These are phyloP conservation scores for Romanogobio albipinnatus DNA, from an alignment of 2,113 vertebrate species.

Conservation along the genomic window DNA sequence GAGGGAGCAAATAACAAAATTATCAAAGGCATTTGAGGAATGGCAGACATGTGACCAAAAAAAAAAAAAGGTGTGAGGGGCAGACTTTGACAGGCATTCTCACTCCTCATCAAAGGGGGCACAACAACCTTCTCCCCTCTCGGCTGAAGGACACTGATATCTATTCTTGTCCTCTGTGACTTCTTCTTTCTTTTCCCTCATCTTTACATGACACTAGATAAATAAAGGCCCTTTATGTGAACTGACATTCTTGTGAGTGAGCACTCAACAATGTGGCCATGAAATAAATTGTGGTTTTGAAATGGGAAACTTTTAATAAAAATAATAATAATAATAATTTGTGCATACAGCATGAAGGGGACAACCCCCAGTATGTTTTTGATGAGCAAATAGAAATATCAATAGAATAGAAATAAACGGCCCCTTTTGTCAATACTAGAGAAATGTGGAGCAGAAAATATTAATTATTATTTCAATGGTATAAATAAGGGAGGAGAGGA, in stretches of 20 bases:
- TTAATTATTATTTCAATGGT: too few species aligned
- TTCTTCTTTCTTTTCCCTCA: conserved; percentile 2
- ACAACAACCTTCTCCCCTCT: conserved; percentile 19
- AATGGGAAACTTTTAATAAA: not conserved
- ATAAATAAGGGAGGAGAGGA: too few species aligned
- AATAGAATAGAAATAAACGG: too few species aligned
- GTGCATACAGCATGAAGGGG: not conserved
- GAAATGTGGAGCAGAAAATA: too few species aligned
- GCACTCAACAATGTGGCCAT: not conserved
- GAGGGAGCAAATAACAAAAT: conserved; percentile 13
- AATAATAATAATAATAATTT: not conserved
- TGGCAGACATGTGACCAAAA: conserved; percentile 17
- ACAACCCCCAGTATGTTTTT: not conserved
- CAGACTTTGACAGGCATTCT: conserved; percentile 23
- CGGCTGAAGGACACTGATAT: conserved; percentile 36
- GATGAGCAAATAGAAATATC: not conserved
- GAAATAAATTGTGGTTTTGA: not conserved
- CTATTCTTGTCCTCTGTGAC: conserved; percentile 11
- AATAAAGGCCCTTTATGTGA: conserved; percentile 15
- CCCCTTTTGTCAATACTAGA: too few species aligned
- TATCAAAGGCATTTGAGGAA: conserved; percentile 28
- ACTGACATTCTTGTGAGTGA: conserved; percentile 7
- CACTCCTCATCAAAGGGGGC: conserved; percentile 38
- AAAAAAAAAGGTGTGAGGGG: conserved; percentile 14
- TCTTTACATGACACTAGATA: not conserved